Evolutionary conservation across 2,797 vertebrate species (phyloP).

Genomic region (Mionectes olivaceus): DNA sequence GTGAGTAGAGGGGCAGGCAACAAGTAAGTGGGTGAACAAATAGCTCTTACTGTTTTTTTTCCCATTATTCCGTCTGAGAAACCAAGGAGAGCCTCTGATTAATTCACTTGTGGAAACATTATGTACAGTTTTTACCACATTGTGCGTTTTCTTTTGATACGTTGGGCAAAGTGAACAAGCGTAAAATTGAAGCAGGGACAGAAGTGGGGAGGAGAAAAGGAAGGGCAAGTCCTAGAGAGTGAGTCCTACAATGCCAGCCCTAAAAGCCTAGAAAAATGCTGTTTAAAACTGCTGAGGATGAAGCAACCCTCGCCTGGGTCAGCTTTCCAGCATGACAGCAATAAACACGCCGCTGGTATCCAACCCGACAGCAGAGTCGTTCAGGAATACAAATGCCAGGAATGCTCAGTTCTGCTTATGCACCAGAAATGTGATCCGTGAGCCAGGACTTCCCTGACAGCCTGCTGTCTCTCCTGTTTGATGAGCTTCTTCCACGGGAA

Average conservation of each 20-base stretch:
- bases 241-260: background rate
- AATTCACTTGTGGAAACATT: background rate
- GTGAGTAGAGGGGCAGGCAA: background rate
- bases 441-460: background rate
- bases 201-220: background rate
- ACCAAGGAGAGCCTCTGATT: background rate
- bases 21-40: background rate
- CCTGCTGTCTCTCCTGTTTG: fast-evolving
- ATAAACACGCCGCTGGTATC: background rate
- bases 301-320: background rate
- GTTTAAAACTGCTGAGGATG: background rate
- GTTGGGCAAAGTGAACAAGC: background rate
- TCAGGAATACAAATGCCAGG: background rate
- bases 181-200: background rate
- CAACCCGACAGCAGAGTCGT: background rate
- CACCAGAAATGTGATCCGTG: background rate
- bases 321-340: background rate
- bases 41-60: background rate
- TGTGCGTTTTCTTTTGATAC: fast-evolving
- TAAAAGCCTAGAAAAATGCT: background rate
- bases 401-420: background rate
- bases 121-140: background rate
- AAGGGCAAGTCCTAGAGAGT: background rate
- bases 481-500: background rate
- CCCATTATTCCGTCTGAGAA: background rate